Evolutionary conservation across 2,797 vertebrate genomes (phyloP).

Genomic region (Ctenochaetus hawaiiensis): DNA sequence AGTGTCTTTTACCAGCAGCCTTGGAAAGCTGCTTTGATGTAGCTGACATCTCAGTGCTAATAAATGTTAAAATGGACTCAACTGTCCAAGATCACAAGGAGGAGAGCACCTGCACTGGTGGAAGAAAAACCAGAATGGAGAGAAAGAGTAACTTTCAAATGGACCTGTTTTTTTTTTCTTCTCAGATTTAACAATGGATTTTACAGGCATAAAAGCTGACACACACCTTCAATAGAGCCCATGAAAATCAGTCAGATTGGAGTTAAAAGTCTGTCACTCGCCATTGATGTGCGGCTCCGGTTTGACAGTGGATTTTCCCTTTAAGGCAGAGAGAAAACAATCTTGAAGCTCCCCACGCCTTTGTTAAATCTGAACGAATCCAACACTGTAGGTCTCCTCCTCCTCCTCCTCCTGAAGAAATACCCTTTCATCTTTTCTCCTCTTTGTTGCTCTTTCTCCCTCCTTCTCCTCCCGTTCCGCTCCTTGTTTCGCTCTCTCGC

Average conservation of each 20-base stretch:
- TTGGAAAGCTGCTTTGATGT: constrained; percentile 43
- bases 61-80: constrained; percentile 51
- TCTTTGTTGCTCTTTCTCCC: constrained; percentile 76
- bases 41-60: constrained; percentile 32
- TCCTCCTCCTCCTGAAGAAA: constrained; percentile 73
- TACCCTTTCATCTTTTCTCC: constrained; percentile 75
- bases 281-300: constrained; percentile 54
- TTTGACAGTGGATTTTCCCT: constrained; percentile 71
- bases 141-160: constrained; percentile 30
- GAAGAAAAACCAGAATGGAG: constrained; percentile 23
- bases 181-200: constrained; percentile 43
- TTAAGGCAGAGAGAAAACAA: constrained; percentile 68
- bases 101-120: not conserved
- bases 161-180: constrained; percentile 50
- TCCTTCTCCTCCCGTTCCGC: constrained; percentile 52
- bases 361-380: constrained; percentile 74
- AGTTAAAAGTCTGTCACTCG: constrained; percentile 67
- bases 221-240: constrained; percentile 50
- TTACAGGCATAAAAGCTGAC: constrained; percentile 47
- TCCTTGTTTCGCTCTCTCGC: constrained; percentile 63
- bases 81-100: constrained; percentile 38
- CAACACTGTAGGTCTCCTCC: constrained; percentile 67
- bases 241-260: constrained; percentile 59
- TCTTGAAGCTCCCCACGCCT: constrained; percentile 63
- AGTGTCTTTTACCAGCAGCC: constrained; percentile 17